These are phyloP conservation scores for Cottus gobio DNA, from an alignment of 2,113 vertebrate genomes.

Conservation along the genomic window DNA sequence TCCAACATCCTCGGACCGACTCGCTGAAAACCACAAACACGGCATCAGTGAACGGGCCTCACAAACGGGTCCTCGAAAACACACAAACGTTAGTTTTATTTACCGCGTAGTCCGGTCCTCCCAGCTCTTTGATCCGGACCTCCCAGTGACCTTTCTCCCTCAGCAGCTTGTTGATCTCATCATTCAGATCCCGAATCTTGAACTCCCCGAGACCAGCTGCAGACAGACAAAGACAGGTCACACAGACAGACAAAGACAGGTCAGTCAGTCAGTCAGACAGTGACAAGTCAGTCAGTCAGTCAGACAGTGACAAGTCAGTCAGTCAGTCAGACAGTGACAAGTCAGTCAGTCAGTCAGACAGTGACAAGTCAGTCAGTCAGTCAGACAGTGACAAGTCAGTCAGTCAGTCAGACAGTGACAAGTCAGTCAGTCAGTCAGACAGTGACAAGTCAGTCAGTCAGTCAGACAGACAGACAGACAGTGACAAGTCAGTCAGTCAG, in stretches of 20 bases:
- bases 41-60: neutral
- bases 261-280: too few species aligned
- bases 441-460: too few species aligned
- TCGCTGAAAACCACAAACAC: constrained; percentile 78
- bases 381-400: too few species aligned
- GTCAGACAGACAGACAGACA: too few species aligned
- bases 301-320: too few species aligned
- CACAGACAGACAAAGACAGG: neutral
- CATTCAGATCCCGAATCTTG: constrained; percentile 95
- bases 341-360: too few species aligned
- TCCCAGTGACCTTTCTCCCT: constrained; percentile 99
- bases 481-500: too few species aligned
- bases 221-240: neutral
- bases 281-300: too few species aligned
- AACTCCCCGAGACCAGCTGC: constrained; percentile 97
- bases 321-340: too few species aligned
- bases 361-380: too few species aligned
- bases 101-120: constrained; percentile 93
- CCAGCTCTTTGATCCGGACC: constrained; percentile 92
- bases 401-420: too few species aligned
- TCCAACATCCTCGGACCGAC: constrained; percentile 95
- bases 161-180: constrained; percentile 99
- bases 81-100: constrained; percentile 7
- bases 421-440: too few species aligned
- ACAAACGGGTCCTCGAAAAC: neutral